These are phyloP conservation scores for Scotopteryx bipunctaria DNA, from an alignment of 2,888 invertebrate genomes.

Conservation along the genomic window DNA sequence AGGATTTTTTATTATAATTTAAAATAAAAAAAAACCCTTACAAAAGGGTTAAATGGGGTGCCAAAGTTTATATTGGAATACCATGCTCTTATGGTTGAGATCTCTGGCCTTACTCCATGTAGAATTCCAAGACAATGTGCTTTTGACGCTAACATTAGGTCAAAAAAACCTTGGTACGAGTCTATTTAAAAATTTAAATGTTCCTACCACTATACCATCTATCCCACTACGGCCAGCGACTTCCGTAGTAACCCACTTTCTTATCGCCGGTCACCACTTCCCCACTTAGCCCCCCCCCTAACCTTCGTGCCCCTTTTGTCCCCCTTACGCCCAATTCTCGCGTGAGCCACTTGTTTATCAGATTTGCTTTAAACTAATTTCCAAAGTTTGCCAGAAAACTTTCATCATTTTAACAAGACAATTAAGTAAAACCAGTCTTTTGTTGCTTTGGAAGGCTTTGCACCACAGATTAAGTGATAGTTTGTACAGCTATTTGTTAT, in stretches of 20 bases:
- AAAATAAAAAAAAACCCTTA: too few relatives aligned
- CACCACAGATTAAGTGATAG: too few relatives aligned
- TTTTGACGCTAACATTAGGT: too few relatives aligned
- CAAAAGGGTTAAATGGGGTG: too few relatives aligned
- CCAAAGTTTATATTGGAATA: too few relatives aligned
- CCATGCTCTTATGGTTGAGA: too few relatives aligned
- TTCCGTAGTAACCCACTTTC: slow-evolving; percentile 69
- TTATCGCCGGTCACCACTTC: slow-evolving; percentile 55
- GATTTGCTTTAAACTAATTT: slow-evolving; percentile 58
- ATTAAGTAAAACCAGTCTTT: slow-evolving; percentile 52
- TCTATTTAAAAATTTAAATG: slow-evolving; percentile 39
- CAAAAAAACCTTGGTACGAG: too few relatives aligned
- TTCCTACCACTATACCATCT: slow-evolving; percentile 38
- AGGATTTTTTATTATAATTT: too few relatives aligned
- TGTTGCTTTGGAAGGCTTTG: slow-evolving; percentile 34
- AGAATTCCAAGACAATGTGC: too few relatives aligned
- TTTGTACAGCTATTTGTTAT: slow-evolving; percentile 35
- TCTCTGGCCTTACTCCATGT: too few relatives aligned
- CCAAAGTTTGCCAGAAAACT: slow-evolving; percentile 57
- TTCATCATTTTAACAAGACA: slow-evolving; percentile 63
- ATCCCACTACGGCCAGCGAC: slow-evolving; percentile 54
- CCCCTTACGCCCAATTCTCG: slow-evolving; percentile 43
- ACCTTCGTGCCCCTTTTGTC: too few relatives aligned
- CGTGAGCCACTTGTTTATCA: slow-evolving; percentile 63
- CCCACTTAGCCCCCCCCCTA: slow-evolving; percentile 34